Evolutionary conservation across 2,888 invertebrate genomes (phyloP).

Genomic region (Thymelicus lineola): DNA sequence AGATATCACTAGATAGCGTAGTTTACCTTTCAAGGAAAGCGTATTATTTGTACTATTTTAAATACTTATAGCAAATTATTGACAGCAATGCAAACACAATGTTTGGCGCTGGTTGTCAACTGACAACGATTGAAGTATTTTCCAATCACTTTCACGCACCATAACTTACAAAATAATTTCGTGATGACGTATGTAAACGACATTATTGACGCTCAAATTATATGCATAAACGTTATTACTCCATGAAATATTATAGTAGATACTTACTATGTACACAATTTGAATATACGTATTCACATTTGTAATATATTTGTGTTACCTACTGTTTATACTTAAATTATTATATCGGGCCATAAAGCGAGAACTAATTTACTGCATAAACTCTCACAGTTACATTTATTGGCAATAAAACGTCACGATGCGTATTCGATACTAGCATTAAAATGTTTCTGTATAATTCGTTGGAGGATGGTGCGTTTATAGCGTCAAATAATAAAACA

Average conservation of each 20-base stretch:
- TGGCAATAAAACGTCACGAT: conserved; percentile 66
- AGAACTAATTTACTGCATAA: conserved; percentile 36
- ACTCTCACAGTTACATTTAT: conserved; percentile 55
- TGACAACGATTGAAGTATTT: not conserved
- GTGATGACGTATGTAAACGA: not conserved
- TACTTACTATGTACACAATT: not conserved
- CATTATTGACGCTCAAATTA: not conserved
- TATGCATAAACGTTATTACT: not conserved
- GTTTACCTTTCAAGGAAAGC: too few relatives aligned
- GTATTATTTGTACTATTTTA: too few relatives aligned
- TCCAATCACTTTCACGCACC: not conserved
- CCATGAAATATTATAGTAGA: not conserved
- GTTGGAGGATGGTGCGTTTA: conserved; percentile 64
- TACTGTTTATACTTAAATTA: conserved; percentile 21
- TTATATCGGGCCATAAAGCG: conserved; percentile 22
- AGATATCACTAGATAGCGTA: too few relatives aligned
- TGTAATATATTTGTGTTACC: conserved; percentile 17
- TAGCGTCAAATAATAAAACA: conserved; percentile 79
- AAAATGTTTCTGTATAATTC: conserved; percentile 73
- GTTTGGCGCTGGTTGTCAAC: too few relatives aligned
- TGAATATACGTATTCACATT: not conserved
- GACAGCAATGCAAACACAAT: too few relatives aligned
- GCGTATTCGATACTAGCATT: conserved; percentile 65
- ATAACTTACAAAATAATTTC: not conserved
- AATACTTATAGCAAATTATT: too few relatives aligned